Base-by-base conservation (phyloP, 2,113 vertebrate species). In the Centrocercus urophasianus region DNA sequence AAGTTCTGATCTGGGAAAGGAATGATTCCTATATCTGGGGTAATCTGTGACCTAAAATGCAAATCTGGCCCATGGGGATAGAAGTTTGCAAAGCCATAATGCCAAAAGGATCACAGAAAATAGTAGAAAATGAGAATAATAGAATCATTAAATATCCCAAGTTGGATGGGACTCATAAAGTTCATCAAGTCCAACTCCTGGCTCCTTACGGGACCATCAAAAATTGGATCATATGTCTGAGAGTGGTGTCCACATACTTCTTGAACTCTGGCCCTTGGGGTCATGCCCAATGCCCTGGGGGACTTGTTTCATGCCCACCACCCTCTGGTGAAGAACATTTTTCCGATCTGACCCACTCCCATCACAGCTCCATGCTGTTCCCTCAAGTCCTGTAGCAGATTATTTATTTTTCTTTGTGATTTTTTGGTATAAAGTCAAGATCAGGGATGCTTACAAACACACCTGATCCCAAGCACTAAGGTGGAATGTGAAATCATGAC, bases 1-100 rank as follows among this genome's bases (percentile, higher is more conserved):
- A 66, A 60, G 48, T 86, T 90, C 76, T 82, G 64, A 85, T 82
- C 19, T 66, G 66, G 52, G 40, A 59, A 91, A 91, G 92, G 38
- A 43, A 45, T 64, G 25, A 5, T 71, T 83, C 36, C 2, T 83
- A 1, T 80, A 17, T 60, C 25, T 34, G 54, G 67, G 77, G 66
- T 84, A 84, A 87, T 63, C 28, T 48, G 4, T 8, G 3, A 57
- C 63, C 70, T 84, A 83, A 94, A 88, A 86, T 70, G 57, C 45
- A 89, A 75, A 79, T 56, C 38, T 83, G 38, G 19, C 45, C 72
- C 8, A 1, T 56, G 54, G 83, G 59, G 42, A 56, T 11, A 72
- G 50, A 71, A 27, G 3, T 59, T 81, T 65, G 28, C 40, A 64
- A 78, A 86, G n/a, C 12, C 7, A 1, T 48, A 74, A 8, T 66